These are phyloP conservation scores for Octopus sinensis DNA, from an alignment of 1,140 invertebrate genomes.

Conservation along the genomic window DNA sequence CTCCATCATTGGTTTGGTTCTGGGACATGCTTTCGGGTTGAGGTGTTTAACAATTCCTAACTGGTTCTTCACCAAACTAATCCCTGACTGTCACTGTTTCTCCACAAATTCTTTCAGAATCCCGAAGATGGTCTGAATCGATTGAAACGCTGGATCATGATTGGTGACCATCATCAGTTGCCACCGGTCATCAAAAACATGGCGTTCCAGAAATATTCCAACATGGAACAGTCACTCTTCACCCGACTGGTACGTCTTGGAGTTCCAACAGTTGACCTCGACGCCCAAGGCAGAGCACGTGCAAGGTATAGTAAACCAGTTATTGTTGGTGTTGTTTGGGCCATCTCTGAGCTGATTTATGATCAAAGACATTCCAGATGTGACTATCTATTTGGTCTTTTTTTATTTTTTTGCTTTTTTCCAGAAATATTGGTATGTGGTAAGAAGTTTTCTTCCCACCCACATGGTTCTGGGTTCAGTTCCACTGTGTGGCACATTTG, in stretches of 20 bases:
- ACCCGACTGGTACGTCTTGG: conserved; percentile 92
- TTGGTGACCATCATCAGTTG: conserved; percentile 98
- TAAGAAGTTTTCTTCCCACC: too few species aligned
- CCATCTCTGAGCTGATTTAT: too few species aligned
- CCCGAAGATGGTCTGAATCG: conserved; percentile 93
- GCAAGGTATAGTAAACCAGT: conserved; percentile 62
- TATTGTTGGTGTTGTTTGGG: too few species aligned
- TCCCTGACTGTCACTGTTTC: too few species aligned
- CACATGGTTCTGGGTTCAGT: too few species aligned
- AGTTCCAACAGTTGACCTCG: conserved; percentile 93
- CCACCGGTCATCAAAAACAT: conserved; percentile 99
- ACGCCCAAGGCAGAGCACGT: conserved; percentile 93
- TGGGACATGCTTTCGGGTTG: too few species aligned
- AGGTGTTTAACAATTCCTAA: too few species aligned
- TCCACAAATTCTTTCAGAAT: conserved; percentile 62
- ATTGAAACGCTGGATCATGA: conserved; percentile 99
- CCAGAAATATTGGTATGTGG: background rate
- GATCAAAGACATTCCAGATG: too few species aligned
- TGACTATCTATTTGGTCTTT: background rate
- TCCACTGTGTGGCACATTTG: too few species aligned
- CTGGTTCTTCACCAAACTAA: too few species aligned
- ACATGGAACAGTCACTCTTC: conserved; percentile 99
- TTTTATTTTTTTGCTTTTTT: background rate
- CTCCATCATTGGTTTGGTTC: too few species aligned
- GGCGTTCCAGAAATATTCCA: conserved; percentile 99